Conservation (phyloP, 2,113 vertebrate genomes). For the Sturnira hondurensis region DNA sequence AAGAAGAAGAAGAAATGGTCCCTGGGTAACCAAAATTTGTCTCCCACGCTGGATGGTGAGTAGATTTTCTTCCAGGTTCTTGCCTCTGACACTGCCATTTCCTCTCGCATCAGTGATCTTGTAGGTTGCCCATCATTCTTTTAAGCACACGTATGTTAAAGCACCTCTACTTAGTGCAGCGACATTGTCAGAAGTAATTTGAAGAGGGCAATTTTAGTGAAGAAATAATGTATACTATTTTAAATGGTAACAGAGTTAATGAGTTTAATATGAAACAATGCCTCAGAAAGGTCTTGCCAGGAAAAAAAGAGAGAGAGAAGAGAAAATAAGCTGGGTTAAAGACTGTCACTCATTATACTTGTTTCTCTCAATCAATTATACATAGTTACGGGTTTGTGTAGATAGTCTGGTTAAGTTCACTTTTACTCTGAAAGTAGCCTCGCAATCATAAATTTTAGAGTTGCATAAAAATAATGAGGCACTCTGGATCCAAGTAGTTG, state of each 20-base stretch:
- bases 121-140: not conserved
- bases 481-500: not conserved
- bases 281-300: not conserved
- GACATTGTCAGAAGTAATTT: not conserved
- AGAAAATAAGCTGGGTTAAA: not conserved
- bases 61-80: not conserved
- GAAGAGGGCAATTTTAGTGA: not conserved
- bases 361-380: not conserved
- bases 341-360: not conserved
- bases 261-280: not conserved
- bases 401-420: not conserved
- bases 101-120: not conserved
- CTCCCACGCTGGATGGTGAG: not conserved
- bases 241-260: not conserved
- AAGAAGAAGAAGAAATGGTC: not conserved
- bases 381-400: not conserved
- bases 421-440: not conserved
- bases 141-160: not conserved
- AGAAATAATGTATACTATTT: not conserved
- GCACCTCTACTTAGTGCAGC: not conserved
- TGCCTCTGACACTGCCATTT: not conserved
- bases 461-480: constrained; percentile 21
- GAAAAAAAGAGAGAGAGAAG: not conserved
- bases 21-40: not conserved
- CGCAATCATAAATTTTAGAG: not conserved